These are phyloP conservation scores for Serinus canaria DNA, from an alignment of 2,113 vertebrate species.

Conservation along the genomic window DNA sequence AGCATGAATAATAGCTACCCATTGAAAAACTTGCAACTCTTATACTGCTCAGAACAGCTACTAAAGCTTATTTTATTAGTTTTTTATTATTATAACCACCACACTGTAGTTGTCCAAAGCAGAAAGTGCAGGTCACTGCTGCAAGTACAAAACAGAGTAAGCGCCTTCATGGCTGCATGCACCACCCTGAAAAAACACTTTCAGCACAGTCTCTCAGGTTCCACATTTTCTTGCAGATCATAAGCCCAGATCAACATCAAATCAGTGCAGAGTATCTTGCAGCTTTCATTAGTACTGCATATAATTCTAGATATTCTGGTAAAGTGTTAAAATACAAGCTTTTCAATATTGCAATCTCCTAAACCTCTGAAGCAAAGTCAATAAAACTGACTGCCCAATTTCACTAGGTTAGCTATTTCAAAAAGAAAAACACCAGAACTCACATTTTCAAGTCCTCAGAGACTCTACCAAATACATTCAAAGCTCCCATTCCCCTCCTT, in stretches of 20 bases:
- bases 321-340: not conserved
- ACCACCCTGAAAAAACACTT: not conserved
- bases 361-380: not conserved
- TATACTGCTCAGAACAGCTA: not conserved
- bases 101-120: not conserved
- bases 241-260: not conserved
- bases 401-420: not conserved
- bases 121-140: not conserved
- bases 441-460: not conserved
- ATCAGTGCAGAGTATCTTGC: not conserved
- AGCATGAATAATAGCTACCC: not conserved
- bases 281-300: not conserved
- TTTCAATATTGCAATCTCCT: not conserved
- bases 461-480: not conserved
- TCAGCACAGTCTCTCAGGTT: not conserved
- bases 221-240: not conserved
- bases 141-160: not conserved
- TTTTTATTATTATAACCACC: not conserved
- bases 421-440: not conserved
- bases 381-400: not conserved
- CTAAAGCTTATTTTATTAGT: not conserved
- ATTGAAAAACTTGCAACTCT: not conserved
- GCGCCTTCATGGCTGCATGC: not conserved
- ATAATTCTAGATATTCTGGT: not conserved
- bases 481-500: not conserved